Evolutionary conservation across 2,888 invertebrate genomes (phyloP), one percentile per base, ranked within the genome.

Genomic region (Aspidapion aeneum): DNA sequence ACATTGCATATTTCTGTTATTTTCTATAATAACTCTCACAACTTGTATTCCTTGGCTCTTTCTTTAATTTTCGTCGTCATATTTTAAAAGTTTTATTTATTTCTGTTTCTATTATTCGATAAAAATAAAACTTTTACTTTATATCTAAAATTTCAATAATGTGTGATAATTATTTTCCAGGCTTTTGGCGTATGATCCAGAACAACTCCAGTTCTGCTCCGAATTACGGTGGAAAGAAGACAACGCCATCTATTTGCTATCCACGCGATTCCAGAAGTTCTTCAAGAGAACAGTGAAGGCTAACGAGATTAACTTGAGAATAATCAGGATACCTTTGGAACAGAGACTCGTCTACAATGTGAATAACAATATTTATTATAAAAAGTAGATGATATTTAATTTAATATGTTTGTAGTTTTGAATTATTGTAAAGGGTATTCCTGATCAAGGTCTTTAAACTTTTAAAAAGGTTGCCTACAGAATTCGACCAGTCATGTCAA

Each of bases 241-340:
- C 78, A 85, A 86, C 49, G 85, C 86, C 58, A 75, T 93, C n/a
- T 94, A 91, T 88, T 81, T 85, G 2, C 79, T 93, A 48, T 86
- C 90, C 1, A 87, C 91, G 0, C 85, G 90, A 63, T 91, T 93
- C 82, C 93, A 94, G 73, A 90, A 89, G 71, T 93, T 87, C 83
- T 92, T 91, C 83, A 81, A 86, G 63, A 86, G 86, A 71, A 84
- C 87, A 49, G 83, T 90, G 16, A 86, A 73, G 80, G 85, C 85
- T 0, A 83, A 86, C 59, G 91, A 92, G 77, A 82, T 86, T 48
- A 93, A 93, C 76, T 82, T 91, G 58, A 85, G 93, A 62, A 83
- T 93, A n/a, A 72, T 93, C 58, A 86, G 91, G 58, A 68, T 74
- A 19, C 68, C 64, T 19, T 22, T 66, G 1, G 62, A 59, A n/a